Evolutionary conservation across 35 echinoderm and acorn worm genomes (phyloP).

Genomic region (Ptychodera flava): DNA sequence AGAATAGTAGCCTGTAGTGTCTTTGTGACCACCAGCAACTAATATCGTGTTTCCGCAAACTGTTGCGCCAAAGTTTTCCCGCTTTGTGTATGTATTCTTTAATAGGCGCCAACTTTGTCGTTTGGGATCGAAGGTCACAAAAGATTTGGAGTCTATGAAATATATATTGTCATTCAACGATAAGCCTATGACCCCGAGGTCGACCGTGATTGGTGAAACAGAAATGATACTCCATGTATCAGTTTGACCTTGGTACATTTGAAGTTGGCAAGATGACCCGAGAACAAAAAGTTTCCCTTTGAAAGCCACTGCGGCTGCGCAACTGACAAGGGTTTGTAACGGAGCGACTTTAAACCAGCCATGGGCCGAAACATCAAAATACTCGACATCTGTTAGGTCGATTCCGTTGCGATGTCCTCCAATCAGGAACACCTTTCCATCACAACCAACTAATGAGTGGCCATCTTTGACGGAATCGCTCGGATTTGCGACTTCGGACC

Average conservation of each 20-base stretch:
- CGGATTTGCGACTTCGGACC: background rate
- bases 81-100: background rate
- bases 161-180: background rate
- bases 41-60: background rate
- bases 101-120: background rate
- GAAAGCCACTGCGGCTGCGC: background rate
- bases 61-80: background rate
- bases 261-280: background rate
- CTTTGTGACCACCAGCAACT: background rate
- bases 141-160: background rate
- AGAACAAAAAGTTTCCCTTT: background rate
- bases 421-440: background rate
- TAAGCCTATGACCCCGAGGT: background rate
- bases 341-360: background rate
- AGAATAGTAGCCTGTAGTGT: background rate
- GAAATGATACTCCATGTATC: background rate
- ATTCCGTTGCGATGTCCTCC: background rate
- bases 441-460: background rate
- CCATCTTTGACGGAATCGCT: background rate
- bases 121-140: background rate
- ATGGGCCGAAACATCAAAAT: background rate
- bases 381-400: background rate
- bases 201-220: background rate
- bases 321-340: background rate
- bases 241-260: background rate